Percentiles rank a stretch among this genome's conserved stretches.
These are phyloP conservation scores for Amorpha juglandis DNA, from an alignment of 2,888 invertebrate species.

Conservation along the genomic window DNA sequence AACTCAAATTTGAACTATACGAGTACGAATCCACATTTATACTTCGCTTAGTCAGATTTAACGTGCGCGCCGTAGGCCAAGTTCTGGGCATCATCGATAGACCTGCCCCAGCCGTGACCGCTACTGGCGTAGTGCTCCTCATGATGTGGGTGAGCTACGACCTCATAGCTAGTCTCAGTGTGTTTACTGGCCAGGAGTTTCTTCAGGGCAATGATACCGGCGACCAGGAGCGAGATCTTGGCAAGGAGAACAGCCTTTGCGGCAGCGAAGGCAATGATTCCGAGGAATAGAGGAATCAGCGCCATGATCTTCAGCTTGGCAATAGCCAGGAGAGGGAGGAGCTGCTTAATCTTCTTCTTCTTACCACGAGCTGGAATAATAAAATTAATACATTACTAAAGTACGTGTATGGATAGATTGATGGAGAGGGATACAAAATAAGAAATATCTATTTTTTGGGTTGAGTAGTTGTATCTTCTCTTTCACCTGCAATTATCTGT, in stretches of 20 bases:
- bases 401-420: not conserved
- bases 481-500: too few relatives aligned
- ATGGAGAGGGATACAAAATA: too few relatives aligned
- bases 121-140: conserved; percentile 82
- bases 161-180: conserved; percentile 89
- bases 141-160: conserved; percentile 87
- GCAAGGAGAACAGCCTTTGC: conserved; percentile 93
- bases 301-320: conserved; percentile 91
- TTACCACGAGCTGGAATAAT: conserved; percentile 88
- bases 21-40: conserved; percentile 35
- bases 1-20: conserved; percentile 34
- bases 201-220: conserved; percentile 87
- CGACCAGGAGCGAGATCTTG: conserved; percentile 91
- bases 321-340: conserved; percentile 89
- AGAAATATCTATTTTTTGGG: too few relatives aligned
- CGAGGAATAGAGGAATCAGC: conserved; percentile 90
- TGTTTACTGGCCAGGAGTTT: conserved; percentile 90
- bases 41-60: conserved; percentile 65
- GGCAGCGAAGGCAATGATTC: conserved; percentile 89
- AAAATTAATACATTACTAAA: not conserved
- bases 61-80: conserved; percentile 85
- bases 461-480: too few relatives aligned
- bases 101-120: conserved; percentile 88
- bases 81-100: conserved; percentile 81
- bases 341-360: conserved; percentile 91